These are phyloP conservation scores for Lichenostomus cassidix DNA, from an alignment of 2,113 vertebrate species.

Conservation along the genomic window DNA sequence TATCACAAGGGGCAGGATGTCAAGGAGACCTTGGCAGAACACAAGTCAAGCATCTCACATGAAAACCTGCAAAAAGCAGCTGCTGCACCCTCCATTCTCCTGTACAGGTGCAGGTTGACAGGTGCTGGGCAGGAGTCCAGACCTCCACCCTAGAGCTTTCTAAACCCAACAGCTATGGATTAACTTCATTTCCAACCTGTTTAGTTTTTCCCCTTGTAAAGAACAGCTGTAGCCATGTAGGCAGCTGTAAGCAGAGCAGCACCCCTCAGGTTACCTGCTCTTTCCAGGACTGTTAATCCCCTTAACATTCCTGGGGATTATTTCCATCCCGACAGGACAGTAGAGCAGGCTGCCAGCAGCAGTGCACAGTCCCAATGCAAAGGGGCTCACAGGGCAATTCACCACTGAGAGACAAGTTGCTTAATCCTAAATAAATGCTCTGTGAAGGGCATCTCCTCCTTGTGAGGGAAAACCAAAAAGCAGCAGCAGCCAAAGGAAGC, in stretches of 20 bases:
- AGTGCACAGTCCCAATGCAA: accelerated
- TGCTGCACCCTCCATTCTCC: neutral
- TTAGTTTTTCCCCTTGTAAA: neutral
- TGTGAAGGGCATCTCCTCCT: neutral
- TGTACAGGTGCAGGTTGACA: neutral
- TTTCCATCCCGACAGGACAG: neutral
- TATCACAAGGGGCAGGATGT: neutral
- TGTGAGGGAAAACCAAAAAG: neutral
- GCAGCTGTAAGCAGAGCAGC: neutral
- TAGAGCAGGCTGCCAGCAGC: neutral
- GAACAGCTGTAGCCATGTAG: neutral
- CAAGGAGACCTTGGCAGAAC: neutral
- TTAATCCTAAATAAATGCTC: neutral
- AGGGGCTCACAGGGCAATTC: neutral
- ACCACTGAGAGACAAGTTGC: neutral
- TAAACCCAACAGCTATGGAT: neutral
- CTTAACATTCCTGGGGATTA: slow-evolving; percentile 52
- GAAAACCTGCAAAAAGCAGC: neutral
- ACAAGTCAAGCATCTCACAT: neutral
- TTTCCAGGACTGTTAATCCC: slow-evolving; percentile 5
- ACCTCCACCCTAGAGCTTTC: neutral
- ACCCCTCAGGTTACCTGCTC: neutral
- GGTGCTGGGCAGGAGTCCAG: neutral
- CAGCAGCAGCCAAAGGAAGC: neutral
- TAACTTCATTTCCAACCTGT: neutral